Evolutionary conservation across 2,113 vertebrate species (phyloP).

Genomic region (Himantopus leucocephalus): DNA sequence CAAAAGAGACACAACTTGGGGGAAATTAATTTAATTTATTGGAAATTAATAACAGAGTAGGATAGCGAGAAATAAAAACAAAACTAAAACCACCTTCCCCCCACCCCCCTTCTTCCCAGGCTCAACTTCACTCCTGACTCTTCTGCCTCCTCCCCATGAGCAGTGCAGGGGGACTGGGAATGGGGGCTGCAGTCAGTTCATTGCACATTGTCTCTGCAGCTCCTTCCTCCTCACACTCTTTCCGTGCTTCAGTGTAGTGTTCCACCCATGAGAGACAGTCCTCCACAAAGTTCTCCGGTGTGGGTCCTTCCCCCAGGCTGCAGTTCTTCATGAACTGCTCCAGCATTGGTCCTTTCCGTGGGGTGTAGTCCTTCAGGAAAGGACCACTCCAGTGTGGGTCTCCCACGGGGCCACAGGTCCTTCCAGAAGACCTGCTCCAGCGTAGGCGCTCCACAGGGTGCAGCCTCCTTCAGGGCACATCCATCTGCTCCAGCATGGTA

Average conservation of each 20-base stretch:
- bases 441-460: background rate
- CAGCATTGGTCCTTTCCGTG: background rate
- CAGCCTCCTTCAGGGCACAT: background rate
- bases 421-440: background rate
- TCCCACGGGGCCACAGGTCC: background rate
- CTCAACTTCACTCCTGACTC: background rate
- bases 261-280: background rate
- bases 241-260: too few relatives aligned
- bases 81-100: background rate
- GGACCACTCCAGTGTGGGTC: background rate
- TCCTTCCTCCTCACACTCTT: background rate
- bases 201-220: background rate
- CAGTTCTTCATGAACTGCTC: background rate
- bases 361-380: background rate
- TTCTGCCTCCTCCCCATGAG: background rate
- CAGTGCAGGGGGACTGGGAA: rapidly evolving
- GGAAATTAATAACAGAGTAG: background rate
- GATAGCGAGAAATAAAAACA: background rate
- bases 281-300: background rate
- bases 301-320: background rate
- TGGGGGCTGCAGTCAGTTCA: background rate
- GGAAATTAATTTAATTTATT: background rate
- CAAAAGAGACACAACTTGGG: background rate
- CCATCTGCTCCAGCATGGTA: background rate
- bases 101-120: background rate